Conservation (phyloP, 2,113 vertebrate genomes). For the Ptilorrhoa leucosticta region DNA sequence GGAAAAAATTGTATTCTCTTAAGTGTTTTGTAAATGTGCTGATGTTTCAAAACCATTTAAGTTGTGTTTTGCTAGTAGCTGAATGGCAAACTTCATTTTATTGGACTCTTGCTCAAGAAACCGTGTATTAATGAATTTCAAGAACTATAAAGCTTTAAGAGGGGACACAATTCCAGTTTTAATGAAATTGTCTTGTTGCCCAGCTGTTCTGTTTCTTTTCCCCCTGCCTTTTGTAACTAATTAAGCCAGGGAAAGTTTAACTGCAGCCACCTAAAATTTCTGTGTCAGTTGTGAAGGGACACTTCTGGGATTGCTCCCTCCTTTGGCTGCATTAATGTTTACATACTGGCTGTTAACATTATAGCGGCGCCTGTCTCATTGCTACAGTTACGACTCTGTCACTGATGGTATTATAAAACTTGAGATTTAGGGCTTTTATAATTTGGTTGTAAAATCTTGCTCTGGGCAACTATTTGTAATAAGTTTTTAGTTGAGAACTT, state of each 20-base stretch:
- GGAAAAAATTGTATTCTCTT: background rate
- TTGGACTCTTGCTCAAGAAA: background rate
- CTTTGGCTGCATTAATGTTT: constrained; percentile 28
- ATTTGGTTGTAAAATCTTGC: constrained; percentile 54
- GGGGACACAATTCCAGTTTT: background rate
- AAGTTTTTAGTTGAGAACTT: background rate
- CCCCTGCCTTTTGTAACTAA: background rate
- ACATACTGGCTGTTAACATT: constrained; percentile 41
- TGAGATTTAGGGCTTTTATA: constrained; percentile 12
- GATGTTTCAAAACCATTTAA: background rate
- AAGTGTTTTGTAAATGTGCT: background rate
- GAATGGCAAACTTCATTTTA: background rate
- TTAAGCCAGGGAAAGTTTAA: background rate
- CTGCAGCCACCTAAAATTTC: background rate
- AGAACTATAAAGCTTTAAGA: background rate
- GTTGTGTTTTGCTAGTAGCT: background rate
- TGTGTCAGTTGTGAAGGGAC: background rate
- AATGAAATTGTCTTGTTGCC: background rate
- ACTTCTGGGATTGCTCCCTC: background rate
- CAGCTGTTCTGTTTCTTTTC: background rate
- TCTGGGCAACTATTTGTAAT: background rate
- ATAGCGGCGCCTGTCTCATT: constrained; percentile 39
- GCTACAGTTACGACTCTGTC: background rate
- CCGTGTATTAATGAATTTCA: background rate
- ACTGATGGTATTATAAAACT: constrained; percentile 50